A percentile compares a stretch with the other conserved stretches of the same genome.
These are phyloP conservation scores for Pampusana beccarii DNA, from an alignment of 2,113 vertebrate genomes.

Conservation along the genomic window DNA sequence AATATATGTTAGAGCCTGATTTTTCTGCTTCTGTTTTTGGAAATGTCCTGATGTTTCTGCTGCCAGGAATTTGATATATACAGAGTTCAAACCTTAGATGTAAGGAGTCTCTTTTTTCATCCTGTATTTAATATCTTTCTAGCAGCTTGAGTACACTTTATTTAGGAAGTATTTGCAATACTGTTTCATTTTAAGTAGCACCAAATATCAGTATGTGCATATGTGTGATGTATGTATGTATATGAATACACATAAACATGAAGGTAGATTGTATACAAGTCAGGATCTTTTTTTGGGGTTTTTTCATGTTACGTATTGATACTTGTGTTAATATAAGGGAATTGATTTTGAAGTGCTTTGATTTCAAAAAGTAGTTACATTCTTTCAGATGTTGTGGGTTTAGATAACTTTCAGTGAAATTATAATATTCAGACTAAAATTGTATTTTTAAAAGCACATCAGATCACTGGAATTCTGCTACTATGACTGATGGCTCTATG, in stretches of 20 bases:
- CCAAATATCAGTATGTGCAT: not conserved
- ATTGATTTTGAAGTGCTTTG: not conserved
- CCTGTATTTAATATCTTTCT: not conserved
- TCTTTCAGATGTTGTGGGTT: not conserved
- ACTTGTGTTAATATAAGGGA: not conserved
- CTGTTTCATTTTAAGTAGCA: not conserved
- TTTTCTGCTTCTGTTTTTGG: not conserved
- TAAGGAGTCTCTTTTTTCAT: not conserved
- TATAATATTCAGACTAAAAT: not conserved
- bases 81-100: not conserved
- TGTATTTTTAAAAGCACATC: not conserved
- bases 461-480: not conserved
- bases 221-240: not conserved
- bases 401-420: not conserved
- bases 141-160: not conserved
- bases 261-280: not conserved
- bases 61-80: not conserved
- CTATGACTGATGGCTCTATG: not conserved
- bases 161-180: not conserved
- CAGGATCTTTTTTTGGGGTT: not conserved
- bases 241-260: not conserved
- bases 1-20: not conserved
- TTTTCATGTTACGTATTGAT: not conserved
- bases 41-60: not conserved
- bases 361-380: not conserved